phyloP scores from a whole-genome alignment of 2,888 invertebrate genomes.

The Parelbella ahira region DNA sequence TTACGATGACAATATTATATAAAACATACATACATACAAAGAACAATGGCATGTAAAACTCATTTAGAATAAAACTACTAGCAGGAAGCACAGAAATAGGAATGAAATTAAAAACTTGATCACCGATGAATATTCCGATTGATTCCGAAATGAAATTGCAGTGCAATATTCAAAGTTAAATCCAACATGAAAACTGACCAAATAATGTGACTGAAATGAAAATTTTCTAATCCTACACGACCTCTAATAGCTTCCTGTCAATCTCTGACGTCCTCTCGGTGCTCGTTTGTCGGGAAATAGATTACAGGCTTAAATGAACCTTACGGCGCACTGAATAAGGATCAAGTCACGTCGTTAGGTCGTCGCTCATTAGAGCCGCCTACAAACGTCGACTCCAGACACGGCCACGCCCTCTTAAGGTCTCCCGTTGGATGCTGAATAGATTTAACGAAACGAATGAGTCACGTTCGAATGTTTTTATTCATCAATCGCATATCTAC shows the following conservation, averaged over 20 bases:
- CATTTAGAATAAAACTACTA: no score
- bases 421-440: slow-evolving; percentile 28
- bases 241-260: slow-evolving; percentile 39
- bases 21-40: no score
- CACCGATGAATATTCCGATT: no score
- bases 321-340: slow-evolving; percentile 41
- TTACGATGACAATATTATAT: no score
- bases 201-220: slow-evolving; percentile 26
- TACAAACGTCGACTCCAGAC: slow-evolving; percentile 44
- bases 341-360: slow-evolving; percentile 36
- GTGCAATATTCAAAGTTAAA: no score
- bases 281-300: slow-evolving; percentile 31
- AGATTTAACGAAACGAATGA: slow-evolving; percentile 45
- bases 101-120: no score
- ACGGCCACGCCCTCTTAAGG: slow-evolving; percentile 46
- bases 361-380: slow-evolving; percentile 50
- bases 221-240: slow-evolving; percentile 31
- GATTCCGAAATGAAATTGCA: no score
- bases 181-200: slow-evolving; percentile 3
- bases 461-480: slow-evolving; percentile 34
- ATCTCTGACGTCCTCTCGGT: slow-evolving; percentile 35
- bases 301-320: slow-evolving; percentile 30
- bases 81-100: no score
- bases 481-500: slow-evolving; percentile 34
- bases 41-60: no score